Percentiles rank a stretch among this genome's conserved stretches.
Evolutionary conservation across 2,113 vertebrate genomes (phyloP).

Genomic region (Labrus mixtus): DNA sequence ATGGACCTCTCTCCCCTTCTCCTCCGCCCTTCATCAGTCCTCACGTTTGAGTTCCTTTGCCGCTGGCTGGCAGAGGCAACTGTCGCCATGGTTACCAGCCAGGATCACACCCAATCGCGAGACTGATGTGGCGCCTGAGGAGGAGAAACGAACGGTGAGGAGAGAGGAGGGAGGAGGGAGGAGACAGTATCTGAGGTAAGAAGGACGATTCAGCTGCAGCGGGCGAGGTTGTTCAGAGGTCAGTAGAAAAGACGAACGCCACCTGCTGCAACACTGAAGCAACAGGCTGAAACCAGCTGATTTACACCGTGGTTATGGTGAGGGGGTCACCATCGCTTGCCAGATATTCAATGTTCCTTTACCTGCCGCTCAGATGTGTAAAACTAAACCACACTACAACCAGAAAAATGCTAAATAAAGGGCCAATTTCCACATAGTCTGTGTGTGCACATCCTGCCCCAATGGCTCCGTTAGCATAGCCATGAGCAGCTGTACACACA

Average conservation of each 20-base stretch:
- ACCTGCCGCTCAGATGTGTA: too few species aligned
- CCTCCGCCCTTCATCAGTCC: constrained; percentile 48
- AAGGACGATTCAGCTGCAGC: background rate
- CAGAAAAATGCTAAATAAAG: too few species aligned
- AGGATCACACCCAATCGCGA: constrained; percentile 41
- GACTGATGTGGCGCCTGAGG: constrained; percentile 15
- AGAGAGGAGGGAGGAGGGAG: background rate
- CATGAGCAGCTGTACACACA: too few species aligned
- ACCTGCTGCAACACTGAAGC: background rate
- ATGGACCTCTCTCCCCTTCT: constrained; percentile 1
- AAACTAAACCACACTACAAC: too few species aligned
- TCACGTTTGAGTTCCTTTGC: constrained; percentile 12
- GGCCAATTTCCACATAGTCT: too few species aligned
- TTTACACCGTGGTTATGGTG: too few species aligned
- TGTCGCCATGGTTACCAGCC: constrained; percentile 49
- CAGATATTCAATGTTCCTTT: too few species aligned
- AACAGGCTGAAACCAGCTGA: background rate
- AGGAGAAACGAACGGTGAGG: background rate
- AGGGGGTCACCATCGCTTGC: too few species aligned
- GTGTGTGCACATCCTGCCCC: too few species aligned
- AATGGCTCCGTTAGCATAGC: too few species aligned
- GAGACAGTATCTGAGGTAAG: too few species aligned
- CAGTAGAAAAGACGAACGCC: background rate
- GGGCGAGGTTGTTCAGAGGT: constrained; percentile 14
- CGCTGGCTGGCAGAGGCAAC: constrained; percentile 23